Conservation (phyloP, 1,140 invertebrate genomes). For the Eumaeus atala region DNA sequence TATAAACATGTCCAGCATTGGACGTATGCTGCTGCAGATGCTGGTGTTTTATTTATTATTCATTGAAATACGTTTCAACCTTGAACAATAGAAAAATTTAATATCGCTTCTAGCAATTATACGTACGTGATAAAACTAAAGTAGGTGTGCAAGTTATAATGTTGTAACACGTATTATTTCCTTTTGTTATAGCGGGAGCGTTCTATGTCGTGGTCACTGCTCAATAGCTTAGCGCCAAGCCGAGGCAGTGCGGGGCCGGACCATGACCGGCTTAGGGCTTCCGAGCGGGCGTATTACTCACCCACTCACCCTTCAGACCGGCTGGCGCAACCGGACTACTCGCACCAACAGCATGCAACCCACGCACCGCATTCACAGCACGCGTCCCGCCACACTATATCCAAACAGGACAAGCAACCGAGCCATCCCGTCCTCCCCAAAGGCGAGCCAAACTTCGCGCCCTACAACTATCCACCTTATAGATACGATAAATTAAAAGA, state of each 20-base stretch:
- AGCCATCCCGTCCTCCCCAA: constrained; percentile 78
- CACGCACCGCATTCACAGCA: constrained; percentile 66
- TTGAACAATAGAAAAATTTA: too few relatives aligned
- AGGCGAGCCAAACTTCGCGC: constrained; percentile 83
- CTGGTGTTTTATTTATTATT: too few relatives aligned
- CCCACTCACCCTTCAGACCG: constrained; percentile 39
- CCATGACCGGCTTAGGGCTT: constrained; percentile 59
- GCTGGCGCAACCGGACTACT: constrained; percentile 44
- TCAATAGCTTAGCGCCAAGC: constrained; percentile 63
- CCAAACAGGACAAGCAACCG: constrained; percentile 75
- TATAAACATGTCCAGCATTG: too few relatives aligned
- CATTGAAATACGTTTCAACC: too few relatives aligned
- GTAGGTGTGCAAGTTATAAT: too few relatives aligned
- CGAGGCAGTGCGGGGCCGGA: constrained; percentile 45
- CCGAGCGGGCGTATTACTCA: constrained; percentile 40
- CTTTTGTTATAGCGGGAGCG: constrained; percentile 58
- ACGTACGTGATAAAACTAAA: too few relatives aligned
- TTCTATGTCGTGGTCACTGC: constrained; percentile 69
- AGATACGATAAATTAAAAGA: constrained; percentile 73
- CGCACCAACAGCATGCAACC: constrained; percentile 31
- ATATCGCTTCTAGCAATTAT: too few relatives aligned
- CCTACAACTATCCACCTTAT: constrained; percentile 76
- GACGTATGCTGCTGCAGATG: too few relatives aligned
- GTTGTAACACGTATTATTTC: too few relatives aligned
- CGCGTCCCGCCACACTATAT: constrained; percentile 44